Percentiles rank a stretch among this genome's conserved stretches.
phyloP scores from a whole-genome alignment of 23 tunicate genomes.

The Clavelina lepadiformis region DNA sequence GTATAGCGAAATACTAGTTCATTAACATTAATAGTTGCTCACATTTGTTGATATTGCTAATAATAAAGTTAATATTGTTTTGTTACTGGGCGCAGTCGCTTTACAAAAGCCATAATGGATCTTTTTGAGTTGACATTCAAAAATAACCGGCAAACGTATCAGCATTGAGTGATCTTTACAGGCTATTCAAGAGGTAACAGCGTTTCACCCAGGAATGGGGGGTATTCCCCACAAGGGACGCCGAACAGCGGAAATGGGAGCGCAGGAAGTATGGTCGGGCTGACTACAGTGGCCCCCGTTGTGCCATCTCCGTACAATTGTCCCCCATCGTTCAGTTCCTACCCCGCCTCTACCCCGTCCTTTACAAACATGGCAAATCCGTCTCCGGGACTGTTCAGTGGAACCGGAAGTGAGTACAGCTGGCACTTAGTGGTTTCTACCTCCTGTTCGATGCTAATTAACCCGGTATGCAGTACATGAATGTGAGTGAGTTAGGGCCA shows the following conservation, averaged over 20 bases:
- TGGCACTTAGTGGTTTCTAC: no score
- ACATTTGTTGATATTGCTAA: no score
- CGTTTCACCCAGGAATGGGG: slow-evolving; percentile 61
- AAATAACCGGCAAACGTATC: no score
- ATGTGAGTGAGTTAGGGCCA: no score
- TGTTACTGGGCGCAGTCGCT: no score
- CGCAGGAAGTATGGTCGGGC: slow-evolving; percentile 10
- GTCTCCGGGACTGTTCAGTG: slow-evolving; percentile 34
- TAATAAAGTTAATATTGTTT: no score
- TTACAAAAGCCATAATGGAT: no score
- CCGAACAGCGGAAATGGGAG: slow-evolving; percentile 38
- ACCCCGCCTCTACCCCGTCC: slow-evolving; percentile 50
- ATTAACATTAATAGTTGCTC: no score
- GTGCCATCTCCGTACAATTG: slow-evolving; percentile 55
- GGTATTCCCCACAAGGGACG: slow-evolving; percentile 79
- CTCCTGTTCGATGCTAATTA: no score
- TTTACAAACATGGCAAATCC: slow-evolving; percentile 74
- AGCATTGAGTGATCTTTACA: slow-evolving; percentile 1
- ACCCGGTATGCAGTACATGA: no score
- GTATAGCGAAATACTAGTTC: background rate
- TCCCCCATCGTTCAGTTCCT: slow-evolving; percentile 42
- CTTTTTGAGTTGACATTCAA: no score
- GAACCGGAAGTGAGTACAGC: slow-evolving; percentile 56
- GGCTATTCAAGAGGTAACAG: slow-evolving; percentile 84
- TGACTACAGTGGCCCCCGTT: slow-evolving; percentile 38